phyloP scores from a whole-genome alignment of 2,113 vertebrate genomes.

The Electrona antarctica region DNA sequence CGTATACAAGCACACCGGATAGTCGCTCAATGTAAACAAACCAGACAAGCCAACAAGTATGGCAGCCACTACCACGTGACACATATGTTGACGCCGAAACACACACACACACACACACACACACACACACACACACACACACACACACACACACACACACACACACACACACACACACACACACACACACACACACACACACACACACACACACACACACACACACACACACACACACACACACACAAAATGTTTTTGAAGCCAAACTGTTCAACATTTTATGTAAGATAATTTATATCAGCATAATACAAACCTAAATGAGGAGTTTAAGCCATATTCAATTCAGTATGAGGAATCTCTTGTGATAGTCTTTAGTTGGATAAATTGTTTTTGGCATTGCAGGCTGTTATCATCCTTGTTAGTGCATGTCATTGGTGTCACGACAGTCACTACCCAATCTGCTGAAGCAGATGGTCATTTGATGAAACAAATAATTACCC shows the following conservation, averaged over 20 bases:
- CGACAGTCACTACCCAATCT: conserved; percentile 46
- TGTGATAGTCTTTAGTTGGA: neutral
- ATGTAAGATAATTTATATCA: no score
- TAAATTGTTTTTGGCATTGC: conserved; percentile 3
- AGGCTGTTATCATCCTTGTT: conserved; percentile 22
- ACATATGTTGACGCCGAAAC: no score
- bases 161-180: neutral
- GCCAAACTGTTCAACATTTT: no score
- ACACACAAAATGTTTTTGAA: neutral
- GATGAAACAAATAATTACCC: conserved; percentile 62
- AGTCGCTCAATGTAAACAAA: no score
- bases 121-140: neutral
- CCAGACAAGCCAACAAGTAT: no score
- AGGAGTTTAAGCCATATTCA: no score
- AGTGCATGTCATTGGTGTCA: conserved; percentile 39
- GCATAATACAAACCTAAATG: no score
- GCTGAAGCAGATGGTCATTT: conserved; percentile 65
- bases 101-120: no score
- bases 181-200: neutral
- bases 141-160: neutral
- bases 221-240: neutral
- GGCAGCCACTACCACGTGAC: no score
- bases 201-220: neutral
- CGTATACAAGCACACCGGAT: no score
- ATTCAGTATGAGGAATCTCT: conserved; percentile 3